These are phyloP conservation scores for Cepphus grylle DNA, from an alignment of 2,113 vertebrate genomes.

Conservation along the genomic window DNA sequence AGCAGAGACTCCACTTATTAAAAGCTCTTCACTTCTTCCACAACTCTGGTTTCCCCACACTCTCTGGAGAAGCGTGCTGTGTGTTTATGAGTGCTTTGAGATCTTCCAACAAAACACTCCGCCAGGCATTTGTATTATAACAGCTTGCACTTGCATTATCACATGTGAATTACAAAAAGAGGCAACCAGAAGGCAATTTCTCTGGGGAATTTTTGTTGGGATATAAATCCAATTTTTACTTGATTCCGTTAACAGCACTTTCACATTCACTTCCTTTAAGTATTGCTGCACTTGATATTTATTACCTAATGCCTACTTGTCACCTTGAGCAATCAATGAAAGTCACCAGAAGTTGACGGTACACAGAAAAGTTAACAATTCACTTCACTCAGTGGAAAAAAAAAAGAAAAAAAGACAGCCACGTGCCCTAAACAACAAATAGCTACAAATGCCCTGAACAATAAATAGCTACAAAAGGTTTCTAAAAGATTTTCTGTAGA, in stretches of 20 bases:
- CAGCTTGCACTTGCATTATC: not conserved
- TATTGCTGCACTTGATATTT: slow-evolving; percentile 22
- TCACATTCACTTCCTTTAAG: slow-evolving; percentile 37
- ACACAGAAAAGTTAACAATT: not conserved
- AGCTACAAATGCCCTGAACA: not conserved
- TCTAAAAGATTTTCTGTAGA: not conserved
- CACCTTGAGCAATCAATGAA: slow-evolving; percentile 47
- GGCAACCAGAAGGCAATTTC: not conserved
- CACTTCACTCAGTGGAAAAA: not conserved
- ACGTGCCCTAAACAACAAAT: not conserved
- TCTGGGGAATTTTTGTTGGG: slow-evolving; percentile 16
- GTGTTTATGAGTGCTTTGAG: not conserved
- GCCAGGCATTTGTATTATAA: not conserved
- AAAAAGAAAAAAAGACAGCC: not conserved
- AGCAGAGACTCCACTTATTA: not conserved
- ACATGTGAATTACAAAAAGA: slow-evolving; percentile 36
- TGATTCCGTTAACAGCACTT: slow-evolving; percentile 26
- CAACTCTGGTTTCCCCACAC: not conserved
- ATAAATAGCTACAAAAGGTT: not conserved
- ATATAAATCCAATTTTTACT: slow-evolving; percentile 44
- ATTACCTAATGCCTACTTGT: slow-evolving; percentile 14
- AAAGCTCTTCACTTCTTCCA: not conserved
- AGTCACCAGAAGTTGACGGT: not conserved
- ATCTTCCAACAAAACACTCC: not conserved
- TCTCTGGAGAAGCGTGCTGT: not conserved